phyloP scores from a whole-genome alignment of 2,113 vertebrate genomes.

The Numida meleagris region DNA sequence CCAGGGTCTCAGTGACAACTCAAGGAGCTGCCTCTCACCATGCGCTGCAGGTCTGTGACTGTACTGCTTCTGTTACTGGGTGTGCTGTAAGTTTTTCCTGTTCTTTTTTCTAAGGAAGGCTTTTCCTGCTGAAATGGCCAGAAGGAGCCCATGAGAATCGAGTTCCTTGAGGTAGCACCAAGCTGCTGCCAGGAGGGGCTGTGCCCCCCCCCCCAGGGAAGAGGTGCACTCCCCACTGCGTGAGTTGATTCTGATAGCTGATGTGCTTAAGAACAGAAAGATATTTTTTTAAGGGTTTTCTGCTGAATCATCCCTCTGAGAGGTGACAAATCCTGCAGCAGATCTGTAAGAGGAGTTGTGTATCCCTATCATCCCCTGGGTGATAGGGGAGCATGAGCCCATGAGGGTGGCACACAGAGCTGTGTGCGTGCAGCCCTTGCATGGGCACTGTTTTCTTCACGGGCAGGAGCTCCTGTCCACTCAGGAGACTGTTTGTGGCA shows the following conservation, averaged over 20 bases:
- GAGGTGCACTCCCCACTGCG: rapidly evolving
- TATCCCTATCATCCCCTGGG: background rate
- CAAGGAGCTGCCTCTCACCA: background rate
- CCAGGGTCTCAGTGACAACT: too few relatives aligned
- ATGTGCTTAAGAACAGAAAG: background rate
- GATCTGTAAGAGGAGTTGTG: background rate
- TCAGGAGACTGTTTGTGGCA: background rate
- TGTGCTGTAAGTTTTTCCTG: background rate
- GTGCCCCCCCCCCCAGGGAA: background rate
- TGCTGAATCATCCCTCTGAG: background rate
- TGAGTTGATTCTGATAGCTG: rapidly evolving
- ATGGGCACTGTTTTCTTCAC: rapidly evolving
- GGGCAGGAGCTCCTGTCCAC: background rate
- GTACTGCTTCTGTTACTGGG: background rate
- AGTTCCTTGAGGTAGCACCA: too few relatives aligned
- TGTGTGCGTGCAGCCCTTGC: rapidly evolving
- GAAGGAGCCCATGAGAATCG: background rate
- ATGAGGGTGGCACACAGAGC: rapidly evolving
- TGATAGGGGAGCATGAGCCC: background rate
- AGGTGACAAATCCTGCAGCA: background rate
- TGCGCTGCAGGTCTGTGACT: background rate
- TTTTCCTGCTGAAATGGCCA: background rate
- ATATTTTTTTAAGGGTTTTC: background rate
- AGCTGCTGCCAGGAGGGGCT: background rate
- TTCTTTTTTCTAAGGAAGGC: background rate